Conservation (phyloP, 1,140 invertebrate species). For the Campoletis sonorensis region DNA sequence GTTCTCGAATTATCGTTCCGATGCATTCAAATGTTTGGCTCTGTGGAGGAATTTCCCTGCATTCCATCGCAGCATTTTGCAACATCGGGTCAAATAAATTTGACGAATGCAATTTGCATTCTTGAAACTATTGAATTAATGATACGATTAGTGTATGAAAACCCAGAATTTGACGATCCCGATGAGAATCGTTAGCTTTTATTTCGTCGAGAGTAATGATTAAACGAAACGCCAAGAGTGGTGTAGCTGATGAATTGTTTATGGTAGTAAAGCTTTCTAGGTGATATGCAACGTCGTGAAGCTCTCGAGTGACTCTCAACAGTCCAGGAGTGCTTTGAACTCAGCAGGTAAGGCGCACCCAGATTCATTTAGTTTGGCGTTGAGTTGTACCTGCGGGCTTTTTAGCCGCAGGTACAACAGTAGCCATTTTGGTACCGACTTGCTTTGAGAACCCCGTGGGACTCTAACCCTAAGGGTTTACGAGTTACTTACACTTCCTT, state of each 20-base stretch:
- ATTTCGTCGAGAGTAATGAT: background rate
- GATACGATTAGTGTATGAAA: background rate
- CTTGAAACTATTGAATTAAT: background rate
- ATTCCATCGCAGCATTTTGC: no score
- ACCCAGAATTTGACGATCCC: background rate
- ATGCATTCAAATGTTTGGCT: no score
- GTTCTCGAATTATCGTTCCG: no score
- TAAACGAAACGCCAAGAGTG: background rate
- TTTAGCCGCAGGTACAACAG: no score
- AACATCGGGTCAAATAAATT: background rate
- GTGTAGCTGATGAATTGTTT: conserved; percentile 24
- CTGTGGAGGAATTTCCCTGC: no score
- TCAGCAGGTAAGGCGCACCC: background rate
- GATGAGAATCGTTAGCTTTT: background rate
- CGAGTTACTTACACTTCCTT: conserved; percentile 44
- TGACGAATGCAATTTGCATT: background rate
- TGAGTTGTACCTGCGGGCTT: conserved; percentile 25
- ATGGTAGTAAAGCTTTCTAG: conserved; percentile 30
- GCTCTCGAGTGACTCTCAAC: conserved; percentile 22
- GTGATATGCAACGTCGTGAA: conserved; percentile 27
- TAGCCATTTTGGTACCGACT: background rate
- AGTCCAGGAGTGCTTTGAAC: background rate
- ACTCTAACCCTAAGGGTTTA: conserved; percentile 43
- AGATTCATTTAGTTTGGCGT: conserved; percentile 41
- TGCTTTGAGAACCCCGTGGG: conserved; percentile 20